Conservation (phyloP, 2,797 vertebrate genomes). For the Sitta carolinensis region DNA sequence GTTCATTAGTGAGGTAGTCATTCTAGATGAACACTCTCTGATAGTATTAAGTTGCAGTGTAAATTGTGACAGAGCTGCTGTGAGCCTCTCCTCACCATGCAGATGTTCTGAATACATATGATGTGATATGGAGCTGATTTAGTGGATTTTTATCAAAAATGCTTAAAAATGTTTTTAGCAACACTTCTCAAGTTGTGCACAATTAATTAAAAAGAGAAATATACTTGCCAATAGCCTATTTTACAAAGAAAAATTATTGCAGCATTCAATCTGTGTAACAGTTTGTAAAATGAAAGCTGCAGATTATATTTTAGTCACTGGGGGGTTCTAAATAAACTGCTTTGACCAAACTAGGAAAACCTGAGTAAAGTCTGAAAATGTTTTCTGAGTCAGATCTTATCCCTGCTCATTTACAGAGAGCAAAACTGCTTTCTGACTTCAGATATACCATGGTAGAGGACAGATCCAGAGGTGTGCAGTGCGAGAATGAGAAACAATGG, state of each 20-base stretch:
- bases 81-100: background rate
- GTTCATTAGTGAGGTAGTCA: background rate
- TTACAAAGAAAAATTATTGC: background rate
- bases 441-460: background rate
- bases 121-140: background rate
- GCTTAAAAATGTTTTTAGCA: background rate
- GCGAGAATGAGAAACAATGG: background rate
- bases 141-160: background rate
- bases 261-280: background rate
- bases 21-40: background rate
- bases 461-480: background rate
- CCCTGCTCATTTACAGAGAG: background rate
- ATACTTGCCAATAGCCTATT: background rate
- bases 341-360: background rate
- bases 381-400: background rate
- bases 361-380: background rate
- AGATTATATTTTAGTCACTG: background rate
- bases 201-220: background rate
- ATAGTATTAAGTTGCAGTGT: background rate
- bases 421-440: background rate
- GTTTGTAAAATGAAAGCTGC: constrained; percentile 3
- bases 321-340: background rate
- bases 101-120: background rate
- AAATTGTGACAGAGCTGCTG: background rate
- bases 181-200: background rate